Evolutionary conservation across 2,797 vertebrate genomes (phyloP).

Genomic region (Eleutherodactylus coqui): DNA sequence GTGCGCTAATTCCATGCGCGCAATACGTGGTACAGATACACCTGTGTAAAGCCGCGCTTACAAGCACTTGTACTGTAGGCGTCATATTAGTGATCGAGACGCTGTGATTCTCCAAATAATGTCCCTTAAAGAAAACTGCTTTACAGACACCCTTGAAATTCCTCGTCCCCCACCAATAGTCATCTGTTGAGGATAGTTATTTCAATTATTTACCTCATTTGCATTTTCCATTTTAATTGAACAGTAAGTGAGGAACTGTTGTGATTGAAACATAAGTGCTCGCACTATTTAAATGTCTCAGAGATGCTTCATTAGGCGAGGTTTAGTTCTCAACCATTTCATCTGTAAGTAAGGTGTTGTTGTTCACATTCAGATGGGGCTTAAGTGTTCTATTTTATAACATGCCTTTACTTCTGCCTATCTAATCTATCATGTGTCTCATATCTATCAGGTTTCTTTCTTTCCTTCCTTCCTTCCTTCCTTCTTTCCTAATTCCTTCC

Average conservation of each 20-base stretch:
- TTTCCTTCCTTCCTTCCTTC: too few relatives aligned
- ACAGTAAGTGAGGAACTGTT: conserved; percentile 50
- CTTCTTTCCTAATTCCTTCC: too few relatives aligned
- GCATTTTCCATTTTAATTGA: conserved; percentile 62
- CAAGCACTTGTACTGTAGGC: too few relatives aligned
- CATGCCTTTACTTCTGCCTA: too few relatives aligned
- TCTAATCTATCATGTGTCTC: too few relatives aligned
- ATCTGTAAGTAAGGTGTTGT: conserved; percentile 59
- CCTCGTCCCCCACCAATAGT: conserved; percentile 37
- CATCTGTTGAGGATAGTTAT: conserved; percentile 68
- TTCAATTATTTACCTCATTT: conserved; percentile 71
- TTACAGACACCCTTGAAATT: conserved; percentile 50
- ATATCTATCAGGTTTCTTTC: too few relatives aligned
- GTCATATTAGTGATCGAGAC: not conserved
- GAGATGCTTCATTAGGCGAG: conserved; percentile 58
- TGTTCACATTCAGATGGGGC: conserved; percentile 15
- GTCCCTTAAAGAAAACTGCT: not conserved
- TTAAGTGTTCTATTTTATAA: conserved; percentile 28
- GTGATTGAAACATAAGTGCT: conserved; percentile 57
- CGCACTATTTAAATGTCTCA: conserved; percentile 50
- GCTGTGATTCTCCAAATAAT: not conserved
- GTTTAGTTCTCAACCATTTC: conserved; percentile 52
- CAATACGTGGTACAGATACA: too few relatives aligned
- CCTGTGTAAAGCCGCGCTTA: too few relatives aligned
- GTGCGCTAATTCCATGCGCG: not conserved